Percentiles rank a stretch among this genome's conserved stretches.
Evolutionary conservation across 2,113 vertebrate genomes (phyloP).

Genomic region (Sprattus sprattus): DNA sequence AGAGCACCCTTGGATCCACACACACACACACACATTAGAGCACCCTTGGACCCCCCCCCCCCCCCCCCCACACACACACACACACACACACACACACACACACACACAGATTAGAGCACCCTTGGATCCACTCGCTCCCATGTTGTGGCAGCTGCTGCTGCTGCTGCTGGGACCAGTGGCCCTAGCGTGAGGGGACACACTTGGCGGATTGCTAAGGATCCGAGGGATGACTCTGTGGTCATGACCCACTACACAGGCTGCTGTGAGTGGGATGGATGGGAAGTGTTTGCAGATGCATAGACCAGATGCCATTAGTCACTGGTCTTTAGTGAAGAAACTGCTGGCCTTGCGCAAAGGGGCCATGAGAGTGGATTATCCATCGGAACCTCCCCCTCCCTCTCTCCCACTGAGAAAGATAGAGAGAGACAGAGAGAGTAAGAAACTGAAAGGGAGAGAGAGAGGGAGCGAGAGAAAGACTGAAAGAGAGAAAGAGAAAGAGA

Average conservation of each 20-base stretch:
- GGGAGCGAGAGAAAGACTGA: not conserved
- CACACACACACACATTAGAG: too few species aligned
- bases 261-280: constrained; percentile 18
- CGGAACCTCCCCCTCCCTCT: not conserved
- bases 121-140: not conserved
- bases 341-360: constrained; percentile 51
- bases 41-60: too few species aligned
- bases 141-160: not conserved
- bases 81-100: too few species aligned
- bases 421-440: not conserved
- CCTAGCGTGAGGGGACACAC: constrained; percentile 34
- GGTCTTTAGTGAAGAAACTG: constrained; percentile 45
- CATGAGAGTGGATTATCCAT: constrained; percentile 46
- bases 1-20: not conserved
- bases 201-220: constrained; percentile 42
- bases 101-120: not conserved
- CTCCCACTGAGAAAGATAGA: not conserved
- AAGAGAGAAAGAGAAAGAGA: not conserved
- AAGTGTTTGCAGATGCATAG: constrained; percentile 41
- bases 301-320: constrained; percentile 58
- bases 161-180: not conserved
- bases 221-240: constrained; percentile 37
- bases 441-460: too few species aligned
- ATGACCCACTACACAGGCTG: not conserved
- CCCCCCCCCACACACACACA: too few species aligned